These are phyloP conservation scores for Dendrolimus houi DNA, from an alignment of 2,888 invertebrate species.

Conservation along the genomic window DNA sequence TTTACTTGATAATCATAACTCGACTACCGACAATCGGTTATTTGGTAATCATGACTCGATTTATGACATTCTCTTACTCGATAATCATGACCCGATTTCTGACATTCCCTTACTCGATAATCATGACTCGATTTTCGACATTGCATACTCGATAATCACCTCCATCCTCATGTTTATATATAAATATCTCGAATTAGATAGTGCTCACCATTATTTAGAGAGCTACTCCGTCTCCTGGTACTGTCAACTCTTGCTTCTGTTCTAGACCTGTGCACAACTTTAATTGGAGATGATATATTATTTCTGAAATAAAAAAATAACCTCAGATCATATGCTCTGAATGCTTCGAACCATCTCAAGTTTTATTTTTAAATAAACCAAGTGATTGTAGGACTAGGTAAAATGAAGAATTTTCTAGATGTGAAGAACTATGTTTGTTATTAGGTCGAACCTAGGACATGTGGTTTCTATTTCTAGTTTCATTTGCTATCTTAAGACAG, in stretches of 20 bases:
- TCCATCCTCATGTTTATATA: too few relatives aligned
- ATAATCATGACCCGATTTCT: too few relatives aligned
- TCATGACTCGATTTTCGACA: not conserved
- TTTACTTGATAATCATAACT: too few relatives aligned
- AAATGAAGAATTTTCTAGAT: not conserved
- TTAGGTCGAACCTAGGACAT: not conserved
- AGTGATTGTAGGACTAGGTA: not conserved
- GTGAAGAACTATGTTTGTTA: not conserved
- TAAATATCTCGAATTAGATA: not conserved
- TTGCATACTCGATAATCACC: constrained; percentile 3
- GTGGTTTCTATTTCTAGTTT: too few relatives aligned
- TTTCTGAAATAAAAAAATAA: constrained; percentile 16
- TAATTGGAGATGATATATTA: constrained; percentile 32
- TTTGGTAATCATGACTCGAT: too few relatives aligned
- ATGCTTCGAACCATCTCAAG: not conserved
- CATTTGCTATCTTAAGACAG: not conserved
- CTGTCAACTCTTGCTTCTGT: constrained; percentile 41
- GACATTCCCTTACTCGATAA: too few relatives aligned
- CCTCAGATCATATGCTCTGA: not conserved
- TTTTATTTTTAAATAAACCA: too few relatives aligned
- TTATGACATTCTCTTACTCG: too few relatives aligned
- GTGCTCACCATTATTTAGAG: constrained; percentile 49
- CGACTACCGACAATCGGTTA: too few relatives aligned
- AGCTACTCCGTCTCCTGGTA: constrained; percentile 52
- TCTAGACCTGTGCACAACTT: constrained; percentile 50